phyloP scores from a whole-genome alignment of 1,140 invertebrate genomes.

The Lepidurus packardi region DNA sequence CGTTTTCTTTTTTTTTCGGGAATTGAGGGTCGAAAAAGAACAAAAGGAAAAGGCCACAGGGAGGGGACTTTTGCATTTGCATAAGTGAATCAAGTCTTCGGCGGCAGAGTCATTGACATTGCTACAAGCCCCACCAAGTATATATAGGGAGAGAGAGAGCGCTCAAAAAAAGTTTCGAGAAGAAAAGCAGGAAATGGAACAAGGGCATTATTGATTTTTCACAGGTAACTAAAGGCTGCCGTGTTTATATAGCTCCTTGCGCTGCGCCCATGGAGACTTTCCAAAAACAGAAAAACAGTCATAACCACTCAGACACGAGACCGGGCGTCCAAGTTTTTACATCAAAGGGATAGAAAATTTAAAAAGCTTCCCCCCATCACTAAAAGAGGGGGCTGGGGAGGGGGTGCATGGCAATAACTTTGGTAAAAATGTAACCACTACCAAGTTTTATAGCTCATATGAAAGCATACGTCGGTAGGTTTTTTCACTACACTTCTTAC shows the following conservation, averaged over 20 bases:
- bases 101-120: neutral
- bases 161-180: neutral
- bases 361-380: neutral
- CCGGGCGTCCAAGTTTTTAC: neutral
- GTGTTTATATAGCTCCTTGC: neutral
- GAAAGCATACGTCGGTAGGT: no score
- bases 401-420: no score
- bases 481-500: no score
- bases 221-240: constrained; percentile 21
- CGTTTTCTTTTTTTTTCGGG: neutral
- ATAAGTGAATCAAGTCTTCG: constrained; percentile 22
- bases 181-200: constrained; percentile 18
- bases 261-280: constrained; percentile 20
- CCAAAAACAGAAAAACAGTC: neutral
- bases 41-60: neutral
- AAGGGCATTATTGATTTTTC: constrained; percentile 20
- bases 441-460: no score
- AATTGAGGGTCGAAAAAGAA: neutral
- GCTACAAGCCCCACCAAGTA: neutral
- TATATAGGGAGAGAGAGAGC: neutral
- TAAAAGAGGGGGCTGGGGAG: no score
- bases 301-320: neutral
- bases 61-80: constrained; percentile 16
- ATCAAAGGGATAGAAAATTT: neutral
- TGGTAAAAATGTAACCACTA: no score